Conservation (phyloP, 2,797 vertebrate species). For the Eulemur mongoz region DNA sequence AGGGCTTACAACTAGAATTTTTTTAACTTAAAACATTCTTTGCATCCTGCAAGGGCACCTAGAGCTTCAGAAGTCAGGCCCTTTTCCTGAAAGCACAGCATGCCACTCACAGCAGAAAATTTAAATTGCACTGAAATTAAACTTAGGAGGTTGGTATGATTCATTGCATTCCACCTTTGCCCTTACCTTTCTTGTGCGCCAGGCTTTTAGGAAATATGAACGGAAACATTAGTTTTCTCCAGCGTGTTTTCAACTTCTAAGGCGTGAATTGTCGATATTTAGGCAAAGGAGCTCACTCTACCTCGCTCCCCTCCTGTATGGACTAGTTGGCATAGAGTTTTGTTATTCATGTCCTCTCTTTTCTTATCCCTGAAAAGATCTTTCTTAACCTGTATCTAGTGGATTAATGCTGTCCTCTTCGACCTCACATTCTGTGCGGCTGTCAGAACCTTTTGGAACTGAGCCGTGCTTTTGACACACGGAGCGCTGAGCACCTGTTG, state of each 20-base stretch:
- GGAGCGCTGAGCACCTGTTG: rapidly evolving
- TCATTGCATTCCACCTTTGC: rapidly evolving
- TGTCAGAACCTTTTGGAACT: not conserved
- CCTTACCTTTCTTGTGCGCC: not conserved
- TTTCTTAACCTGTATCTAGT: not conserved
- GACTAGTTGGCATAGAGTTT: rapidly evolving
- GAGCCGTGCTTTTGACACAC: rapidly evolving
- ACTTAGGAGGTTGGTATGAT: rapidly evolving
- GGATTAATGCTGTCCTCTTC: not conserved
- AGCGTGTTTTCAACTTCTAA: rapidly evolving
- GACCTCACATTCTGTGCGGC: not conserved
- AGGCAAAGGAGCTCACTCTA: not conserved
- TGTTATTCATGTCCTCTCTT: not conserved
- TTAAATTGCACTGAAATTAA: rapidly evolving
- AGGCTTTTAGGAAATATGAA: not conserved
- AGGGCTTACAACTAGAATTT: not conserved
- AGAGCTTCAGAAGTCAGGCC: rapidly evolving
- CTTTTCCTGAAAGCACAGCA: not conserved
- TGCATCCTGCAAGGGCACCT: rapidly evolving
- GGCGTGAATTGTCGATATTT: rapidly evolving
- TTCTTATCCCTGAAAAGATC: not conserved
- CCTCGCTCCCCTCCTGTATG: rapidly evolving
- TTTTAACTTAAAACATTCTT: not conserved
- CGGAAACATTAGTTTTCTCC: rapidly evolving
- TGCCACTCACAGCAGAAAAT: rapidly evolving